Evolutionary conservation across 2,113 vertebrate genomes (phyloP).

Genomic region (Ciconia maguari): DNA sequence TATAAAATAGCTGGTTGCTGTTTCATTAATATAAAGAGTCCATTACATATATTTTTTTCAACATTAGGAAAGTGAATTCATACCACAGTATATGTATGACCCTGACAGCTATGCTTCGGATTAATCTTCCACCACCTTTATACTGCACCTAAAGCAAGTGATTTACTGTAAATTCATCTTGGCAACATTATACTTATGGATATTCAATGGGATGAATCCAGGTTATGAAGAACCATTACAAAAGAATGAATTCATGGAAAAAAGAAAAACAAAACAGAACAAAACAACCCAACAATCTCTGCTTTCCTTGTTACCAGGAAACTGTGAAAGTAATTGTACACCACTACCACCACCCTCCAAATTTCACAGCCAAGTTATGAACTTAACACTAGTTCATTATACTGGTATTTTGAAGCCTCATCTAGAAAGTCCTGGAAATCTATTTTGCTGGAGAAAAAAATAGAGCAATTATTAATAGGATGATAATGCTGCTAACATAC

Average conservation of each 20-base stretch:
- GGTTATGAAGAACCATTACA: background rate
- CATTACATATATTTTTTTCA: background rate
- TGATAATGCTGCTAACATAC: background rate
- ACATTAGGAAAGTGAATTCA: background rate
- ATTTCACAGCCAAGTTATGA: background rate
- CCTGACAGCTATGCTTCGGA: background rate
- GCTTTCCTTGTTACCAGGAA: background rate
- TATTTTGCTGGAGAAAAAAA: background rate
- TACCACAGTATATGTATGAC: background rate
- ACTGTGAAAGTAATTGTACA: background rate
- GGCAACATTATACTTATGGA: background rate
- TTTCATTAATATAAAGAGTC: background rate
- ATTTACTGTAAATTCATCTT: background rate
- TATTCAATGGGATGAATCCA: background rate
- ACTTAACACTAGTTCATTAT: background rate
- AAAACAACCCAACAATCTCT: background rate
- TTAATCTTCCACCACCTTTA: background rate
- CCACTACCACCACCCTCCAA: no score
- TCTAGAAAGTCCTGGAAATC: background rate
- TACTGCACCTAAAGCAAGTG: background rate
- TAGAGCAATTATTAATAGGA: background rate
- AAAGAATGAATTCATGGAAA: background rate
- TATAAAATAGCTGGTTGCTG: background rate
- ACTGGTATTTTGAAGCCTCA: background rate
- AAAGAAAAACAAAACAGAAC: background rate